phyloP scores from a whole-genome alignment of 2,797 vertebrate genomes.

The Macropus fuliginosus region DNA sequence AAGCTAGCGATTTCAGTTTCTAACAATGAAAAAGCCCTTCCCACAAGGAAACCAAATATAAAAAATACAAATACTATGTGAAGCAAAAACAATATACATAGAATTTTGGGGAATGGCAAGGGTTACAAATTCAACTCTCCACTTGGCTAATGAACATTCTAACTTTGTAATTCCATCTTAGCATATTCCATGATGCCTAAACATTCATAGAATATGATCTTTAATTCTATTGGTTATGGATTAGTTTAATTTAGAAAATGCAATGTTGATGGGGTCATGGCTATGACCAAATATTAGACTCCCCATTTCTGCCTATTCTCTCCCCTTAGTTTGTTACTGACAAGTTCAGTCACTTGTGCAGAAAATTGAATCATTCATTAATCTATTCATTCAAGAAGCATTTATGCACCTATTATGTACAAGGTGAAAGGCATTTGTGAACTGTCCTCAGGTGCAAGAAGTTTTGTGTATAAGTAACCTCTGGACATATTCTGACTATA shows the following conservation, averaged over 20 bases:
- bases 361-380: constrained; percentile 12
- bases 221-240: neutral
- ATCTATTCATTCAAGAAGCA: neutral
- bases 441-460: neutral
- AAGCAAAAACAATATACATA: neutral
- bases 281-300: neutral
- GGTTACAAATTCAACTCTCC: neutral
- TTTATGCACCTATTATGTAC: neutral
- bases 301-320: neutral
- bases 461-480: neutral
- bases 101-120: neutral
- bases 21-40: neutral
- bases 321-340: neutral
- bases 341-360: neutral
- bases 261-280: neutral
- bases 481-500: neutral
- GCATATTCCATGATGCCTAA: neutral
- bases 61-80: constrained; percentile 1
- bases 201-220: neutral
- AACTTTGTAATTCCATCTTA: neutral
- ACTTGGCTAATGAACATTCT: neutral
- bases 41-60: neutral
- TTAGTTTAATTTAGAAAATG: neutral
- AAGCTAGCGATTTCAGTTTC: constrained; percentile 14
- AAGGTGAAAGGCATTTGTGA: neutral